Evolutionary conservation across 1,140 invertebrate genomes (phyloP).

Genomic region (Spodoptera litura): DNA sequence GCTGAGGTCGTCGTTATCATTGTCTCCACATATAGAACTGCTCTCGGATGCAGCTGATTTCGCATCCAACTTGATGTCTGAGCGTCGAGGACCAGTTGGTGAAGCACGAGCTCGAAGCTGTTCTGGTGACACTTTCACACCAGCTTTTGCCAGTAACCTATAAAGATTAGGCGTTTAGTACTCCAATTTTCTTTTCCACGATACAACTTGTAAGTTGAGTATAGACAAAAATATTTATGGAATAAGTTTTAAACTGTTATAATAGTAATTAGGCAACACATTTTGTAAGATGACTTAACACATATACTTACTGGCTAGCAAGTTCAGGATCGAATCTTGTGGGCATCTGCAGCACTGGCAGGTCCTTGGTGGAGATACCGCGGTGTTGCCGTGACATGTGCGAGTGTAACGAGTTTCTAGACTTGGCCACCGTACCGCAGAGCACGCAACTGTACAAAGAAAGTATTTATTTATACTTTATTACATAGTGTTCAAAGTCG

Average conservation of each 20-base stretch:
- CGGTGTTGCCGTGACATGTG: constrained; percentile 97
- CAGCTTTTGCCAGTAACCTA: constrained; percentile 93
- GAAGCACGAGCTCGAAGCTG: constrained; percentile 93
- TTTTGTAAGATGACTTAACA: not conserved
- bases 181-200: no score
- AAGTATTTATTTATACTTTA: no score
- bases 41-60: constrained; percentile 89
- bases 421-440: constrained; percentile 96
- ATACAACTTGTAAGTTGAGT: no score
- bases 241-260: no score
- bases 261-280: no score
- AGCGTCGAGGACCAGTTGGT: constrained; percentile 92
- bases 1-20: constrained; percentile 94
- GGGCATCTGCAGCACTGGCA: constrained; percentile 96
- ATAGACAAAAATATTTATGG: no score
- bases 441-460: constrained; percentile 90
- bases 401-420: constrained; percentile 95
- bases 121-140: constrained; percentile 94
- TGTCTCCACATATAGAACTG: constrained; percentile 90
- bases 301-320: constrained; percentile 88
- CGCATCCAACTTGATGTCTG: constrained; percentile 91
- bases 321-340: constrained; percentile 95
- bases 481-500: no score
- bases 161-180: no score
- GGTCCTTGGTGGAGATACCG: constrained; percentile 96